Evolutionary conservation across 1,140 invertebrate genomes (phyloP).

Genomic region (Dufourea novaeangliae): DNA sequence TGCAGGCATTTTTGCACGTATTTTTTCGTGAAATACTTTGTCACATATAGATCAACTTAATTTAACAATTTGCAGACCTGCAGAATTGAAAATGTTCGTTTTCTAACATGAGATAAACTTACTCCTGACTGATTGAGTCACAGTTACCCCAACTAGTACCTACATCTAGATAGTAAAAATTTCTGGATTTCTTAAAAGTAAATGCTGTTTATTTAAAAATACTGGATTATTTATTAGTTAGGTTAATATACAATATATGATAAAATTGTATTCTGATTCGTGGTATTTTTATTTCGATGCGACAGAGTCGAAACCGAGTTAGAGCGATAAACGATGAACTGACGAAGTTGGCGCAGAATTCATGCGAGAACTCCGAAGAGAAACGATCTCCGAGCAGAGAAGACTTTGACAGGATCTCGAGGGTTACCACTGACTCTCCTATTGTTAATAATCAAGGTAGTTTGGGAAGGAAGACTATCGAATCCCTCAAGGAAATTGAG

Average conservation of each 20-base stretch:
- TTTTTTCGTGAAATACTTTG: too few species aligned
- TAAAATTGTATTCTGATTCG: neutral
- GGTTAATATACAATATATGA: neutral
- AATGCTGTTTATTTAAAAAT: too few species aligned
- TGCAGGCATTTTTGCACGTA: too few species aligned
- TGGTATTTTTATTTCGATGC: conserved; percentile 7
- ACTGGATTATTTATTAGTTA: too few species aligned
- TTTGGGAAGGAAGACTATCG: conserved; percentile 91
- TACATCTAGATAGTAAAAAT: too few species aligned
- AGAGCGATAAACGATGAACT: conserved; percentile 84
- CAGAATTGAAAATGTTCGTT: too few species aligned
- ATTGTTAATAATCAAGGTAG: conserved; percentile 86
- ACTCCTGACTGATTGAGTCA: too few species aligned
- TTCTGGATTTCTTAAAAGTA: too few species aligned
- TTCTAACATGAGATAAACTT: too few species aligned
- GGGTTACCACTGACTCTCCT: conserved; percentile 91
- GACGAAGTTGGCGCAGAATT: conserved; percentile 82
- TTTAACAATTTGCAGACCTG: too few species aligned
- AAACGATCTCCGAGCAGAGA: conserved; percentile 88
- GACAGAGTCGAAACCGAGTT: conserved; percentile 82
- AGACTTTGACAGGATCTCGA: conserved; percentile 93
- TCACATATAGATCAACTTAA: too few species aligned
- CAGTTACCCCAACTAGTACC: too few species aligned
- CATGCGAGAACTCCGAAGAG: conserved; percentile 81
- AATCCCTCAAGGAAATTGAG: conserved; percentile 94